Base-by-base conservation (phyloP, 2,797 vertebrate genomes). In the Holocentrus rufus region DNA sequence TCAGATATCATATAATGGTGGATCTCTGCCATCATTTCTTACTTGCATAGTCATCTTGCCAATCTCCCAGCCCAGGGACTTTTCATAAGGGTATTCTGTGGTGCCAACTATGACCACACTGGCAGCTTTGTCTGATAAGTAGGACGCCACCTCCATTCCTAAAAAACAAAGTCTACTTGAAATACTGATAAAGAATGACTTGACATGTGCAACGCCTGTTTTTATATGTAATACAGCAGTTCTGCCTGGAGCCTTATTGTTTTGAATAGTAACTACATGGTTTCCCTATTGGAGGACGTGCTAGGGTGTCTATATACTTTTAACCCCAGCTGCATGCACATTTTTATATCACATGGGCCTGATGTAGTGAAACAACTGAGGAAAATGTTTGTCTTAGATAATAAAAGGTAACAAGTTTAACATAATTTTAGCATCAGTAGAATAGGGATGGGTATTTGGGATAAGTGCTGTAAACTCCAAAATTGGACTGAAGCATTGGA, bases 131-230 rank as follows among this genome's bases (percentile, higher is more conserved):
- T 94, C 94, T 3, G 92, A 91, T 44, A 97, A 85, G 87, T 92
- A 95, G 30, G 95, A 94, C 0, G 95, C 96, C 39, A 93, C 83
- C 85, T 98, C 96, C 95, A 97, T 96, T 65, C 96, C 96, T 97
- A 18, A 49, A 1, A 74, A 58, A 61, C 58, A 58, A 11, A 7
- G 7, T 27, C 14, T 23, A 20, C 23, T 11, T 39, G 36, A 7
- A 39, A 39, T 39, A 39, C 11, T 39, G 36, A 8, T 39, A 27
- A 27, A 27, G 25, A 27, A 9, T 54, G 53, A 47, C 17, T 47
- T 13, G 44, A 15, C 44, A 47, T 47, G 15, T 47, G 17, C 3
- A 47, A 18, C 6, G 5, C 13, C 17, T 15, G 44, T 15, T 13
- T 1, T 17, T 47, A 47, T 14, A 47, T 47, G 44, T 18, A 47